Conservation (phyloP, 2,113 vertebrate genomes). For the Carassius gibelio region DNA sequence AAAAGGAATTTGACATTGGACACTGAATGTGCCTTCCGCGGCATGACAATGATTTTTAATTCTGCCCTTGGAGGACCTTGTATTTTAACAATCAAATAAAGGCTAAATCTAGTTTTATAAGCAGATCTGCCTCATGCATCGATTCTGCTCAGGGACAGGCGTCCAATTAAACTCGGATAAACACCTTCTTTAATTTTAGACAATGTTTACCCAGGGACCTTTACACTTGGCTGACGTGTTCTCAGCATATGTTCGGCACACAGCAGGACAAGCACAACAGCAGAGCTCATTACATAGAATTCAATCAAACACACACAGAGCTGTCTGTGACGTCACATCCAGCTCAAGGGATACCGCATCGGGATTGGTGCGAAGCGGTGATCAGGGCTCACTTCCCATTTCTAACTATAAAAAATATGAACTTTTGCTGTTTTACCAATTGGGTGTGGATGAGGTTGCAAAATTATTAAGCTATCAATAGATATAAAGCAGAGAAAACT, state of each 20-base stretch:
- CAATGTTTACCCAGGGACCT: slow-evolving; percentile 60
- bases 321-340: slow-evolving; percentile 12
- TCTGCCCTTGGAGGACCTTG: slow-evolving; percentile 19
- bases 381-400: slow-evolving; percentile 24
- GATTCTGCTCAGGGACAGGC: slow-evolving; percentile 36
- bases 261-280: background rate
- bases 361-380: background rate
- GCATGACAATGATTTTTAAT: slow-evolving; percentile 27
- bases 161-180: slow-evolving; percentile 56
- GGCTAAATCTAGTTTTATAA: slow-evolving; percentile 41
- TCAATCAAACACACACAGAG: slow-evolving; percentile 42
- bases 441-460: too few species aligned
- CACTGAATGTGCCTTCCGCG: background rate
- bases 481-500: background rate
- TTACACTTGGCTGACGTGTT: slow-evolving; percentile 56
- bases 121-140: background rate
- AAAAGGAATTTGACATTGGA: background rate
- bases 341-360: background rate
- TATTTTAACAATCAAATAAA: slow-evolving; percentile 46
- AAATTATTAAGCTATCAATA: background rate
- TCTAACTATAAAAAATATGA: slow-evolving; percentile 4
- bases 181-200: slow-evolving; percentile 67
- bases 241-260: slow-evolving; percentile 50
- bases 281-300: slow-evolving; percentile 41
- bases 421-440: background rate